phyloP scores from a whole-genome alignment of 2,797 vertebrate genomes.

The Yasuhikotakia modesta region DNA sequence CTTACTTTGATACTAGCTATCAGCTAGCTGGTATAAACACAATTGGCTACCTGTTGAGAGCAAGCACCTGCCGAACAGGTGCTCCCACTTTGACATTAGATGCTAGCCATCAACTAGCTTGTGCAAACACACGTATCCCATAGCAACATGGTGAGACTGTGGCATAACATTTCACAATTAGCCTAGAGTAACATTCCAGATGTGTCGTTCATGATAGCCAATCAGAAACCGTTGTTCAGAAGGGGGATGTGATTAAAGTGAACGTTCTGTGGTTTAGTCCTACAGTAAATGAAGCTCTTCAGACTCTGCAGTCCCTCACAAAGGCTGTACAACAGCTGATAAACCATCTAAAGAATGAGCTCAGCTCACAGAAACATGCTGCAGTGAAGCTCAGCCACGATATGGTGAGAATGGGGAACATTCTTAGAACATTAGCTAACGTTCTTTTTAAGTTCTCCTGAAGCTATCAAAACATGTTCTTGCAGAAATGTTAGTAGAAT shows the following conservation, averaged over 20 bases:
- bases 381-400: constrained; percentile 63
- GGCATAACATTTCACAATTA: too few relatives aligned
- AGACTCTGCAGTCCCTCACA: constrained; percentile 64
- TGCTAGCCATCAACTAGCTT: background rate
- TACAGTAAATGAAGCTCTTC: constrained; percentile 63
- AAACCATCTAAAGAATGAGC: constrained; percentile 64
- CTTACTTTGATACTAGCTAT: background rate
- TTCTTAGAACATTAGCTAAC: too few relatives aligned
- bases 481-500: too few relatives aligned
- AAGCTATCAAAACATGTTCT: too few relatives aligned
- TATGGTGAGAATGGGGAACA: constrained; percentile 65
- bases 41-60: constrained; percentile 33
- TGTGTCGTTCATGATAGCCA: too few relatives aligned
- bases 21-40: too few relatives aligned
- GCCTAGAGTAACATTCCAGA: too few relatives aligned
- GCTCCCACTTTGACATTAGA: background rate
- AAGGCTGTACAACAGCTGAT: constrained; percentile 68
- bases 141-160: too few relatives aligned
- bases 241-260: background rate
- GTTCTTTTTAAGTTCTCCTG: too few relatives aligned
- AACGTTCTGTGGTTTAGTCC: constrained; percentile 41
- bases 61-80: constrained; percentile 41
- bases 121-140: background rate
- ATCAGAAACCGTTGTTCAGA: background rate
- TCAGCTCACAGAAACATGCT: constrained; percentile 65